Conservation (phyloP, 2,888 invertebrate species). For the Pharmacophagus antenor region DNA sequence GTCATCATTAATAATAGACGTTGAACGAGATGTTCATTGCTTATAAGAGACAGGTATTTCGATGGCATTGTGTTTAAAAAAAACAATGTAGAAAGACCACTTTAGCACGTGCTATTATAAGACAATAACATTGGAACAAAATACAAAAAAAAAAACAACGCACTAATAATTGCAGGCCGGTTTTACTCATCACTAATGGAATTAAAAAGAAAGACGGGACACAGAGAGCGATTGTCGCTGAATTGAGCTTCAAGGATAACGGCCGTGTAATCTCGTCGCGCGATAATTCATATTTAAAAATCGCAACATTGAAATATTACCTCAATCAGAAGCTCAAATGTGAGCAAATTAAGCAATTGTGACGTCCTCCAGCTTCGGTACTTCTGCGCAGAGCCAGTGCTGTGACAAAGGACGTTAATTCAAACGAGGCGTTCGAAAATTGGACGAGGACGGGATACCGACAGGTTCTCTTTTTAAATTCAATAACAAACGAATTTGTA, state of each 20-base stretch:
- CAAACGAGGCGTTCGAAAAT: slow-evolving; percentile 19
- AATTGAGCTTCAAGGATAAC: slow-evolving; percentile 22
- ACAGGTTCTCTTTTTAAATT: slow-evolving; percentile 5
- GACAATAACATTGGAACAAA: slow-evolving; percentile 12
- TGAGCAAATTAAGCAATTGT: slow-evolving; percentile 48
- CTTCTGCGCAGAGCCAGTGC: slow-evolving; percentile 35
- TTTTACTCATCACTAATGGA: slow-evolving; percentile 12
- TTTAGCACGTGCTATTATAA: slow-evolving; percentile 28
- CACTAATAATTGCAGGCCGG: slow-evolving; percentile 15
- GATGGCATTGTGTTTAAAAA: too few relatives aligned
- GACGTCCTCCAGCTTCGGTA: slow-evolving; percentile 37
- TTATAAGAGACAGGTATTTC: background rate
- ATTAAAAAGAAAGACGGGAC: slow-evolving; percentile 3
- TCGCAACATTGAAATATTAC: slow-evolving; percentile 22
- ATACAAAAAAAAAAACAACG: slow-evolving; percentile 9
- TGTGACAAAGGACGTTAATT: slow-evolving; percentile 21
- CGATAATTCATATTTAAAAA: slow-evolving; percentile 21
- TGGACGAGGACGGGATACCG: slow-evolving; percentile 8
- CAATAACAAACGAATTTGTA: slow-evolving; percentile 21
- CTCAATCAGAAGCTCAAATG: slow-evolving; percentile 36
- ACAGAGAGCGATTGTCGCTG: slow-evolving; percentile 1
- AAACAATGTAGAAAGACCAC: background rate
- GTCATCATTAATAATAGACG: too few relatives aligned
- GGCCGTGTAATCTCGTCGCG: slow-evolving; percentile 11
- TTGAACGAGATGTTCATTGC: too few relatives aligned